These are phyloP conservation scores for Macrostomum lignano DNA, from an alignment of 1,140 invertebrate species.

Conservation along the genomic window DNA sequence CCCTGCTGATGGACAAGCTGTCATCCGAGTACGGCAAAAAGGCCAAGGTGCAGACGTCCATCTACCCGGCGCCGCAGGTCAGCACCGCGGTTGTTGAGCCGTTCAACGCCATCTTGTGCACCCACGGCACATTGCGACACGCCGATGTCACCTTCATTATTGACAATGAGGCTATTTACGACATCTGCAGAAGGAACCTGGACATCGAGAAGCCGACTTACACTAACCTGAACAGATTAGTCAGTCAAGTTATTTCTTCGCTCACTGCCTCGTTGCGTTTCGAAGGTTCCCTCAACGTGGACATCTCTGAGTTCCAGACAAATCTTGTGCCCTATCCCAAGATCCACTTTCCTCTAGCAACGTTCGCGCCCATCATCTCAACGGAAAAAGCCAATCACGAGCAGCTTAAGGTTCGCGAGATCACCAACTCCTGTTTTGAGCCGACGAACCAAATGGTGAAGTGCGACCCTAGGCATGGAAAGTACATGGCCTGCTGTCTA, in stretches of 20 bases:
- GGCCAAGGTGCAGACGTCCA: slow-evolving; percentile 38
- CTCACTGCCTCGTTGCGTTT: slow-evolving; percentile 54
- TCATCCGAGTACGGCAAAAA: slow-evolving; percentile 13
- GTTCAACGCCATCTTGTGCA: slow-evolving; percentile 20
- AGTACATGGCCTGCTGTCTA: slow-evolving; percentile 47
- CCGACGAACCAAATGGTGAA: slow-evolving; percentile 67
- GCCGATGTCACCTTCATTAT: slow-evolving; percentile 33
- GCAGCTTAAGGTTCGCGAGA: slow-evolving; percentile 38
- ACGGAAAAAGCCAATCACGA: slow-evolving; percentile 26
- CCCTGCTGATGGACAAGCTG: slow-evolving; percentile 12
- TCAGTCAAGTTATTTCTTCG: slow-evolving; percentile 36
- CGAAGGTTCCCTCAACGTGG: slow-evolving; percentile 43
- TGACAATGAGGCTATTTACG: slow-evolving; percentile 57
- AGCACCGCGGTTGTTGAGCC: slow-evolving; percentile 26
- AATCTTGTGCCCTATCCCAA: slow-evolving; percentile 17
- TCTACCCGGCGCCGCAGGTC: slow-evolving; percentile 54
- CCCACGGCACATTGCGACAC: slow-evolving; percentile 23
- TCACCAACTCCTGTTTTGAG: slow-evolving; percentile 62
- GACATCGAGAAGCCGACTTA: slow-evolving; percentile 44
- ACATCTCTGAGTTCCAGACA: slow-evolving; percentile 40
- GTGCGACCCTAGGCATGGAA: slow-evolving; percentile 56
- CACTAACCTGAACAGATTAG: slow-evolving; percentile 36
- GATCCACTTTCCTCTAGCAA: slow-evolving; percentile 34
- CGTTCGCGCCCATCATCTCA: slow-evolving; percentile 20
- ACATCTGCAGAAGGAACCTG: slow-evolving; percentile 39